Evolutionary conservation across 37 sponge, comb jelly and placozoan genomes (phyloP), one percentile per base, ranked within the genome.

Genomic region (Agelas oroides): DNA sequence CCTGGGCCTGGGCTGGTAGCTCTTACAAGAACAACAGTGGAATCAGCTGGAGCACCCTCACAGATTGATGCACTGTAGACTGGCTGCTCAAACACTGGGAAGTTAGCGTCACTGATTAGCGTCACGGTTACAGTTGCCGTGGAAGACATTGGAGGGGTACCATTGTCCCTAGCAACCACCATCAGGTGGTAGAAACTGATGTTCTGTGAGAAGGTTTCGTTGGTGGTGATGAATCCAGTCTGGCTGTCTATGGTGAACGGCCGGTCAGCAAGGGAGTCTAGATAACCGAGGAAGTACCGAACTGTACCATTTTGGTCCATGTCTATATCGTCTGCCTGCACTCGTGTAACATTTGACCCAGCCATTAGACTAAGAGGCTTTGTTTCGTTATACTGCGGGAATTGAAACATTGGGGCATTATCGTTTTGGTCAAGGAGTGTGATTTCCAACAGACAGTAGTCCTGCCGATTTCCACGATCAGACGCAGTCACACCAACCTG

Each of bases 341-440:
- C 78, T 65, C 79, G 84, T 12, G 79, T 35, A 23, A 89, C 67
- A 36, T 59, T 52, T 20, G 64, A 59, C 0, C 89, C 91, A 54
- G 24, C 17, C 11, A 16, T 0, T 1, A 72, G 21, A 53, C 15
- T 77, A 28, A 28, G 14, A 13, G 30, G 18, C 23, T 80, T 3
- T 0, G 66, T 85, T 8, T 71, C 59, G 16, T 32, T 55, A 53
- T 86, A 93, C 11, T 30, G 19, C 0, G 53, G 23, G 34, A 70
- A 24, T 23, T 33, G 56, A 75, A 93, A 82, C 11, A 27, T 1
- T 15, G 93, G 93, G 5, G 81, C 20, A 39, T 93, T 85, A 59
- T 93, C 93, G 65, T 93, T 93, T n/a, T 75, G 63, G 70, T 93
- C 89, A 0, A 86, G 13, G 17, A 93, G 77, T 34, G 85, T 78